Evolutionary conservation across 2,113 vertebrate genomes (phyloP), one percentile per base, ranked within the genome.

Genomic region (Sander vitreus): DNA sequence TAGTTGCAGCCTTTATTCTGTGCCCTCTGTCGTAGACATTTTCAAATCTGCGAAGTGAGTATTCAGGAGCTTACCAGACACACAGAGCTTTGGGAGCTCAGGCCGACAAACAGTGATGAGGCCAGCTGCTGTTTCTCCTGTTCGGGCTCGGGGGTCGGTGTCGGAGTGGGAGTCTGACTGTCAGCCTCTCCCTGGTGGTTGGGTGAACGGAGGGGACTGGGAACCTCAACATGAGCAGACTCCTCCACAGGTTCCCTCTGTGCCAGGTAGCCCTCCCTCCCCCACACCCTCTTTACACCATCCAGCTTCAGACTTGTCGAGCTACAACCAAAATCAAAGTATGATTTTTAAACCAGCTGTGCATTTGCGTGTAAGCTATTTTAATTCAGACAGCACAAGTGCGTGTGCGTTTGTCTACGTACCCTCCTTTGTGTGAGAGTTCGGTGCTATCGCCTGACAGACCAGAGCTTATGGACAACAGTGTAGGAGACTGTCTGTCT

Each of bases 231-330:
- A 43, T 90, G 94, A 0, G 83, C 80, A 14, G 89, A 78, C 68
- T 94, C 93, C 55, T 93, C 94, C 18, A 0, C 66, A 83, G 91
- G 79, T 54, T 97, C 96, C 84, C 93, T 97, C 92, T 96, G 96
- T 10, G 93, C 95, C 62, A 99, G 95, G 85, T 99, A 99, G 4
- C 98, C 98, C 27, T 98, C 97, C 88, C 95, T 98, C 1, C 98
- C 97, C 98, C 98, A 99, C 1, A 99, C 92, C 76, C 96, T 96
- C 81, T 95, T 97, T 64, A 99, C 92, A 53, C 97, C 97, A 10
- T 99, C 97, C 8, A 98, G 93, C 90, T 97, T 97, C 85, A 99
- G 92, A 47, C 94, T 93, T 57, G 89, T 94, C 39, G 93, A 93
- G 81, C 96, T 98, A 86, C 85, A 88, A 88, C 25, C 69, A 25